Evolutionary conservation across 2,113 vertebrate species (phyloP).

Genomic region (Myotis brandtii): DNA sequence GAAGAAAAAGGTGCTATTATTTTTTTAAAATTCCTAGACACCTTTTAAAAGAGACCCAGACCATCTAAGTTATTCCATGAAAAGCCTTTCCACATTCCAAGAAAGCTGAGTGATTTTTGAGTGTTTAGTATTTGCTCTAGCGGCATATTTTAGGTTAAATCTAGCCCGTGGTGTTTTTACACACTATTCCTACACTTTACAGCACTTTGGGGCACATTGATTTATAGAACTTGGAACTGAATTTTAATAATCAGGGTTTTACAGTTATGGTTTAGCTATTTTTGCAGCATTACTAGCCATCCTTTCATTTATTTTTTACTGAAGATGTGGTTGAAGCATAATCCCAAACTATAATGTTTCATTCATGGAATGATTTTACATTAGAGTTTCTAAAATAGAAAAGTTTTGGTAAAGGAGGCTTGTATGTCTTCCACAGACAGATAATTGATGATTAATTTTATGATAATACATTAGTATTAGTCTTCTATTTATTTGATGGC

Average conservation of each 20-base stretch:
- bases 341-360: background rate
- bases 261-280: background rate
- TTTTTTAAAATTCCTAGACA: background rate
- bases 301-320: background rate
- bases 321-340: background rate
- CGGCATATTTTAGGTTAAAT: constrained; percentile 41
- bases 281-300: background rate
- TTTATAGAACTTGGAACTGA: constrained; percentile 26
- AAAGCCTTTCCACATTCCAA: background rate
- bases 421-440: background rate
- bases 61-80: background rate
- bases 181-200: background rate
- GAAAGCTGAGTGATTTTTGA: background rate
- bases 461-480: background rate
- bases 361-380: background rate
- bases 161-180: background rate
- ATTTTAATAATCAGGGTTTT: constrained; percentile 26
- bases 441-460: constrained; percentile 14
- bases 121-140: background rate
- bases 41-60: background rate
- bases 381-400: constrained; percentile 38
- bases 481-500: background rate
- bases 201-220: background rate
- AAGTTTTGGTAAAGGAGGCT: background rate
- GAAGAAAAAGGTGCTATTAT: background rate